Percentiles rank a stretch among this genome's conserved stretches.
Conservation (phyloP, 2,797 vertebrate species). For the Dallia pectoralis region DNA sequence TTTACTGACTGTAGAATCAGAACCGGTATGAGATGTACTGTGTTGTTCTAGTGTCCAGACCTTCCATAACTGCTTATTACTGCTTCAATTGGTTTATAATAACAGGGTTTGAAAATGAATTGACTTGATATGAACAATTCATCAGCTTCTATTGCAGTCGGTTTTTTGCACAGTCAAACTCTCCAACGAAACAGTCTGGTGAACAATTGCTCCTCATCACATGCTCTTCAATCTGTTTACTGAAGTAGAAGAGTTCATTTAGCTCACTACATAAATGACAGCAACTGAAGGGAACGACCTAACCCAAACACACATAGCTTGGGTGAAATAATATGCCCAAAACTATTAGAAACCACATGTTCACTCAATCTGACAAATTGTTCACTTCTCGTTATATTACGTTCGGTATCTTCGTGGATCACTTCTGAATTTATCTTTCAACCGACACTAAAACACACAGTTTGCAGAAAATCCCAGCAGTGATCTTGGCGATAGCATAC, state of each 20-base stretch:
- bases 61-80: background rate
- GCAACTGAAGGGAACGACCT: conserved; percentile 6
- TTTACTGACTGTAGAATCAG: no score
- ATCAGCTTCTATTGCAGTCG: conserved; percentile 15
- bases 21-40: background rate
- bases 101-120: background rate
- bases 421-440: no score
- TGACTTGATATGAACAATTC: background rate
- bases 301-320: background rate
- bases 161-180: conserved; percentile 36
- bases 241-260: conserved; percentile 24
- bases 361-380: no score
- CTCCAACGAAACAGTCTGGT: conserved; percentile 60
- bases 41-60: background rate
- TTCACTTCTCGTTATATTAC: no score
- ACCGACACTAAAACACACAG: background rate
- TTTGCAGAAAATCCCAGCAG: background rate
- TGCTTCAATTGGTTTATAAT: background rate
- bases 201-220: conserved; percentile 61
- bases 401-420: no score
- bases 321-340: no score
- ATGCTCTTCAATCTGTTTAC: conserved; percentile 54
- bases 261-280: background rate
- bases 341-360: no score
- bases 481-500: background rate